Conservation (phyloP, 2,113 vertebrate species). For the Siniperca chuatsi region DNA sequence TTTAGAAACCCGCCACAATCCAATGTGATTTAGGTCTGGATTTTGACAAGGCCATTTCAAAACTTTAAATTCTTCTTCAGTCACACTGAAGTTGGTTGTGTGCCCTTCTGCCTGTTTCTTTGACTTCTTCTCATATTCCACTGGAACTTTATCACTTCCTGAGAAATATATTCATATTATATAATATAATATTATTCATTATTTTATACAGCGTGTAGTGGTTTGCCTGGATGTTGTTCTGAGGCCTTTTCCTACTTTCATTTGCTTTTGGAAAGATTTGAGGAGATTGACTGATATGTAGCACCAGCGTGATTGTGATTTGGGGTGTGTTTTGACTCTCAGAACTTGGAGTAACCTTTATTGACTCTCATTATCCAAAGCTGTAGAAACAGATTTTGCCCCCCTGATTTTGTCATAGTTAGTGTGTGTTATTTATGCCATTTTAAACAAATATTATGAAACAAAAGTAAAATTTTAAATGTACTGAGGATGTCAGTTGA, state of each 20-base stretch:
- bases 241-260: not conserved
- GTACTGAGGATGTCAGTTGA: not conserved
- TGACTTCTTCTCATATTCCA: conserved; percentile 1
- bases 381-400: not conserved
- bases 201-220: not conserved
- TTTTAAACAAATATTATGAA: not conserved
- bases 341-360: not conserved
- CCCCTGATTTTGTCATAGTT: not conserved
- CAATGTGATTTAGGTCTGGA: conserved; percentile 27
- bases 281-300: not conserved
- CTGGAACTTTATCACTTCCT: not conserved
- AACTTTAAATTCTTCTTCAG: conserved; percentile 46
- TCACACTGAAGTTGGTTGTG: not conserved
- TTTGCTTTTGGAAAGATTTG: not conserved
- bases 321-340: not conserved
- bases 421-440: not conserved
- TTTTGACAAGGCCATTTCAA: conserved; percentile 42
- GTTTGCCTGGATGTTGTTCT: not conserved
- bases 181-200: not conserved
- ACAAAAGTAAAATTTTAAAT: not conserved
- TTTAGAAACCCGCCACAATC: conserved; percentile 35
- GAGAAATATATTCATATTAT: too few relatives aligned
- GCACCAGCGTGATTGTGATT: not conserved
- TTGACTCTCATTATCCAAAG: not conserved
- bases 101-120: conserved; percentile 1